phyloP scores from a whole-genome alignment of 2,113 vertebrate species.

The Leucopsar rothschildi region DNA sequence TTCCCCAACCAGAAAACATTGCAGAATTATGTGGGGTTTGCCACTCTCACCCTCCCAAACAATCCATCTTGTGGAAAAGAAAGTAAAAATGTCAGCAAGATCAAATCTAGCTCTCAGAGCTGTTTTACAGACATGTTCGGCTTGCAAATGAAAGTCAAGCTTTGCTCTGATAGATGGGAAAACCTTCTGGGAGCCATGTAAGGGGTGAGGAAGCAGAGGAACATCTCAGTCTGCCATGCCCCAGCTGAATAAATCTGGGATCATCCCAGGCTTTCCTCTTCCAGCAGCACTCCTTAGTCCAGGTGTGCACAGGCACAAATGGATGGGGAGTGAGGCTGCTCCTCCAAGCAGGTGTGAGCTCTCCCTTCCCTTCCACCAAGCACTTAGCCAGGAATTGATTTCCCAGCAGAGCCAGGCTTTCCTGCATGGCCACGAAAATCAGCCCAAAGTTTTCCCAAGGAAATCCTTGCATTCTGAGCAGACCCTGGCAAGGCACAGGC shows the following conservation, averaged over 20 bases:
- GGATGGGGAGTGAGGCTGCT: not conserved
- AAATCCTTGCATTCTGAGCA: not conserved
- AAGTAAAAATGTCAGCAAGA: not conserved
- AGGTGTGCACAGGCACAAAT: not conserved
- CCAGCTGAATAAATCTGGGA: not conserved
- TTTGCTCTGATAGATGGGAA: not conserved
- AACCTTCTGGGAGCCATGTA: not conserved
- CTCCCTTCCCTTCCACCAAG: not conserved
- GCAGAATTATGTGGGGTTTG: not conserved
- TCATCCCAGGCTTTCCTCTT: not conserved
- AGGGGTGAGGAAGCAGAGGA: not conserved
- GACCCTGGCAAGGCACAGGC: not conserved
- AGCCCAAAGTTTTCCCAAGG: not conserved
- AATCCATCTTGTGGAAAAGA: not conserved
- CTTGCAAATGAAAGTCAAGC: not conserved
- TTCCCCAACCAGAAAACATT: not conserved
- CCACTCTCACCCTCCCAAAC: not conserved
- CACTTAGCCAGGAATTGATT: accelerated
- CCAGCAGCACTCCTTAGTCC: not conserved
- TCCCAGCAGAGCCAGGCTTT: not conserved
- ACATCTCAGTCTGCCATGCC: not conserved
- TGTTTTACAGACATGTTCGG: accelerated
- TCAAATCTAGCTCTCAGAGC: not conserved
- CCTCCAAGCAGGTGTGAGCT: not conserved
- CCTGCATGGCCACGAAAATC: accelerated